Base-by-base conservation (phyloP, 2,113 vertebrate genomes). In the Tenrec ecaudatus region DNA sequence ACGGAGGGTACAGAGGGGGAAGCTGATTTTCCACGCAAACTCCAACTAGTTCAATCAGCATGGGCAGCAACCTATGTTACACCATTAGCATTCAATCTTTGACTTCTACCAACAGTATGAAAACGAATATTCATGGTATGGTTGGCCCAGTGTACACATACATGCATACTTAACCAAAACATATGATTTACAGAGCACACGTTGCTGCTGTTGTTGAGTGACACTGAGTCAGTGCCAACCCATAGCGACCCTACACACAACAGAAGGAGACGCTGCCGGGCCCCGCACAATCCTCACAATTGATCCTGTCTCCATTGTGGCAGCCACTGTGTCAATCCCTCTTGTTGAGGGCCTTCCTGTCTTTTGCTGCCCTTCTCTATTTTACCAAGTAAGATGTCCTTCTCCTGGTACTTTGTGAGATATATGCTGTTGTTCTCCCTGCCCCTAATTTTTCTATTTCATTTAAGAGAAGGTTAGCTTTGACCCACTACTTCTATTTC, bases 111-210 rank as follows among this genome's bases (percentile, higher is more conserved):
- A 92, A 40, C 8, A 64, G 5, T 57, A 78, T 79, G 43, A 84
- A 89, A 89, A 75, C n/a, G 69, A 38, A 15, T 20, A 40, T 2
- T 33, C 14, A 43, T 3, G 29, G 10, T 53, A 16, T 16, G 31
- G 53, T 20, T 69, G 86, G 81, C 29, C 38, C 57, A 64, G 14
- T 5, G 20, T 10, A 33, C 43, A 88, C 20, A 60, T 4, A 62
- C 7, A n/a, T 23, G 20, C 25, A 20, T 64, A 73, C 77, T 57
- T 66, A 43, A 86, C 62, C 16, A 5, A 40, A 82, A 25, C 0
- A 3, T 81, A 81, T 87, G 79, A 58, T 76, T 86, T 69, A 71
- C 31, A 73, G 86, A 92, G 31, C 25, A 29, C 16, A 85, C 76
- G 57, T 0, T 14, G 15, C 12, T 53, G 47, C 12, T 53, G 47